Evolutionary conservation across 2,888 invertebrate genomes (phyloP), one percentile per base, ranked within the genome.

Genomic region (Apeira syringaria): DNA sequence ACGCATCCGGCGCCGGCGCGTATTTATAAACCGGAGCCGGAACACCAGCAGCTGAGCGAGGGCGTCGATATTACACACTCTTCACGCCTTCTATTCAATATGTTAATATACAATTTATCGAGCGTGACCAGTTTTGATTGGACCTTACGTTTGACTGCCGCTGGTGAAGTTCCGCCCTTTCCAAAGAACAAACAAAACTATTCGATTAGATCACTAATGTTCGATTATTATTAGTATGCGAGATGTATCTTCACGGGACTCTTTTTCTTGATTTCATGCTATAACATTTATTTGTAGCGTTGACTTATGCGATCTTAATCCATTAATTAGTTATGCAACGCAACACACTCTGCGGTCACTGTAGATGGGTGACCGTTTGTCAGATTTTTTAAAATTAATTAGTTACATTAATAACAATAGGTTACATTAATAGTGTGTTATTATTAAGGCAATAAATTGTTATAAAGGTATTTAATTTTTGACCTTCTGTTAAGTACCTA

Each of bases 1-100:
- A 61, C 79, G 78, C 79, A 83, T 85, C 86, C 85, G 84, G 84
- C 82, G 80, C 80, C 79, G 74, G 67, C 68, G 65, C 68, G 75
- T 86, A 85, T 85, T 84, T 81, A 83, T 86, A 86, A 80, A 82
- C 77, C 79, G 80, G 79, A 80, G 82, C 81, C 82, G 84, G 71
- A 68, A 66, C 67, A 62, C 57, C 65, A 67, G 64, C 68, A 66
- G 69, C 68, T 64, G 70, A 66, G 74, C 68, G 74, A 68, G 72
- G 66, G 70, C 74, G 70, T 68, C 64, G 64, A 58, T 61, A 61
- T 59, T 65, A 54, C 57, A 54, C 53, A 56, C 54, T 51, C 56
- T 64, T 64, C 61, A 66, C 68, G 67, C 64, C 67, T 66, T 55
- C 56, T 56, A 66, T 63, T 56, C 50, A 54, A 54, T 67, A 60